Conservation (phyloP, 1,140 invertebrate species). For the Drosophila funebris region DNA sequence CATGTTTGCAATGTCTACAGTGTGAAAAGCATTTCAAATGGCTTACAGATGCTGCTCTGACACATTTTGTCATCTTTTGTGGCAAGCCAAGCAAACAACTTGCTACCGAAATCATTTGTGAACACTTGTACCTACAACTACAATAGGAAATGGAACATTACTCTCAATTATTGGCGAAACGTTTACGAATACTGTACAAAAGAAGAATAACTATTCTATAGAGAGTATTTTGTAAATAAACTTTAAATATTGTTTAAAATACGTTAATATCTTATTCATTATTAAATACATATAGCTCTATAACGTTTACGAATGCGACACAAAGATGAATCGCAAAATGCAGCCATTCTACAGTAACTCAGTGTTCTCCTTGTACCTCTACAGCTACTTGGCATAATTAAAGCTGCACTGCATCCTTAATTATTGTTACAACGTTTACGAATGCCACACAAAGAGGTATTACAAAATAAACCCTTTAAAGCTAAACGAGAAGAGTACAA, state of each 20-base stretch:
- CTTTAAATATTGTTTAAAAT: background rate
- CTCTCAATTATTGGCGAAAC: background rate
- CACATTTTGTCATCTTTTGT: slow-evolving; percentile 40
- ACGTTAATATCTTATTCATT: too few relatives aligned
- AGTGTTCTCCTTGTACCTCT: too few relatives aligned
- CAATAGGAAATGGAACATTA: background rate
- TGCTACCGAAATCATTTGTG: slow-evolving; percentile 9
- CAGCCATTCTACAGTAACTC: background rate
- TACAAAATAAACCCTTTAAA: background rate
- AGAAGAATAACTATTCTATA: background rate
- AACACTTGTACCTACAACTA: background rate
- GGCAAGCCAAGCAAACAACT: slow-evolving; percentile 25
- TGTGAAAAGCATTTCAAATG: slow-evolving; percentile 25
- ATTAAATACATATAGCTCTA: too few relatives aligned
- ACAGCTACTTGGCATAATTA: background rate
- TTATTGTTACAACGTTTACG: background rate
- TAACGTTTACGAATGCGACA: background rate
- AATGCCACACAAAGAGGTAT: too few relatives aligned
- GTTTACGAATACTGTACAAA: background rate
- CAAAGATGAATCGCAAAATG: background rate
- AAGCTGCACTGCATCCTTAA: background rate
- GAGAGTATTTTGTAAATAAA: background rate
- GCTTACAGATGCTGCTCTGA: slow-evolving; percentile 12
- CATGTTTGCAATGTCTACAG: slow-evolving; percentile 12
- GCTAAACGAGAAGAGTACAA: background rate